phyloP scores from a whole-genome alignment of 2,113 vertebrate genomes.

The Motacilla alba region DNA sequence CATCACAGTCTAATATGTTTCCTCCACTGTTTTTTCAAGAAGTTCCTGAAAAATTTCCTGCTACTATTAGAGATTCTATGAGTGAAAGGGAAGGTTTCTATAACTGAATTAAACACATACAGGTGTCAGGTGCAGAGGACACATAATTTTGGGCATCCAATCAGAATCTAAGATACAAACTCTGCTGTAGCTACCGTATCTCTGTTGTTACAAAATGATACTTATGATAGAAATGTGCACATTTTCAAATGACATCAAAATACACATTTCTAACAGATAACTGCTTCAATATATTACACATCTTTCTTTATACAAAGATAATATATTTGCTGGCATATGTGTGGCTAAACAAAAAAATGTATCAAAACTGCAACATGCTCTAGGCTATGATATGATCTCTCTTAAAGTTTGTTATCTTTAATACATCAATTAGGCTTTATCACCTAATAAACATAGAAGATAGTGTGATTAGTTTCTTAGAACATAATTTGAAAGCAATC shows the following conservation, averaged over 20 bases:
- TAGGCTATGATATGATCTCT: neutral
- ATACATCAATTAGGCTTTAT: constrained; percentile 16
- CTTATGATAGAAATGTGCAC: neutral
- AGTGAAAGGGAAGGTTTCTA: neutral
- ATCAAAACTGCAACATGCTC: neutral
- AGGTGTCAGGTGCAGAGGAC: neutral
- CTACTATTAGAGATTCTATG: neutral
- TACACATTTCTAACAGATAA: neutral
- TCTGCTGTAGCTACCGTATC: neutral
- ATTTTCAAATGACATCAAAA: neutral
- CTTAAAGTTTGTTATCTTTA: neutral
- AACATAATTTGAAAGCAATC: neutral
- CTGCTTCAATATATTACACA: neutral
- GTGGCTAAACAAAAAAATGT: neutral
- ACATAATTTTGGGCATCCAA: neutral
- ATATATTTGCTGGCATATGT: neutral
- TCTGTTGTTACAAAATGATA: neutral
- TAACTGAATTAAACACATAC: neutral
- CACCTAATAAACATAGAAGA: constrained; percentile 8
- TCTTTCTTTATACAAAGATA: neutral
- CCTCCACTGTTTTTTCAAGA: neutral
- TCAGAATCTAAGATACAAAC: neutral
- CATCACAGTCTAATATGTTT: neutral
- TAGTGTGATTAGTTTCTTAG: neutral
- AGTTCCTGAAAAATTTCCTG: neutral